Evolutionary conservation across 2,888 invertebrate species (phyloP).

Genomic region (Monopis laevigella): DNA sequence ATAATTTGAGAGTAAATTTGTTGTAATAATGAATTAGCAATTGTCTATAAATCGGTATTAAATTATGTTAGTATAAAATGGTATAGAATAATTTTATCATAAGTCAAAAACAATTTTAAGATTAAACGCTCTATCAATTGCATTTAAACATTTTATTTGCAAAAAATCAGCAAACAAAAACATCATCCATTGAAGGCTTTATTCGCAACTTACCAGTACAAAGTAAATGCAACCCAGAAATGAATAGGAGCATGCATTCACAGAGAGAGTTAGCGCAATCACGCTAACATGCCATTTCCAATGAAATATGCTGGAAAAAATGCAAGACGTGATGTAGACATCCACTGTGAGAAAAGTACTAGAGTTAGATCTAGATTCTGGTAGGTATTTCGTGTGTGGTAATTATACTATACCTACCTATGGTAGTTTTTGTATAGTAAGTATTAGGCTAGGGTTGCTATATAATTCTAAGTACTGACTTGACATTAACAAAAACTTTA

Average conservation of each 20-base stretch:
- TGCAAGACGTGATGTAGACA: neutral
- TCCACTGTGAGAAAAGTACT: neutral
- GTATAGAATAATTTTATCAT: too few relatives aligned
- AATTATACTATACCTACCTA: neutral
- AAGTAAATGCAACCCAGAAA: neutral
- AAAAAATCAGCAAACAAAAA: too few relatives aligned
- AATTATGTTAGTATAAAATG: too few relatives aligned
- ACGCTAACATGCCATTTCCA: slow-evolving; percentile 11
- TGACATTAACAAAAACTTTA: too few relatives aligned
- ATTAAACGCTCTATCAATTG: too few relatives aligned
- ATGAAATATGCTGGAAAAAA: slow-evolving; percentile 8
- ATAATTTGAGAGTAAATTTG: too few relatives aligned
- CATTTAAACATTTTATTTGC: too few relatives aligned
- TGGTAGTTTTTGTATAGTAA: neutral
- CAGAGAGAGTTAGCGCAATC: slow-evolving; percentile 4
- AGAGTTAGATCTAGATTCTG: neutral
- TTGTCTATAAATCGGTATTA: too few relatives aligned
- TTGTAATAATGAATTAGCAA: too few relatives aligned
- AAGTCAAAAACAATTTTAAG: too few relatives aligned
- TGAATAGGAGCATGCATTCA: slow-evolving; percentile 1
- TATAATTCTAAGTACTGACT: too few relatives aligned
- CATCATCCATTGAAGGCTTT: neutral
- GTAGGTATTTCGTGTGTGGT: neutral
- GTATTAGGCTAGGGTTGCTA: neutral
- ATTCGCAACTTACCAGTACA: neutral